Base-by-base conservation (phyloP, 2,888 invertebrate genomes). In the Meliscaeva auricollis region DNA sequence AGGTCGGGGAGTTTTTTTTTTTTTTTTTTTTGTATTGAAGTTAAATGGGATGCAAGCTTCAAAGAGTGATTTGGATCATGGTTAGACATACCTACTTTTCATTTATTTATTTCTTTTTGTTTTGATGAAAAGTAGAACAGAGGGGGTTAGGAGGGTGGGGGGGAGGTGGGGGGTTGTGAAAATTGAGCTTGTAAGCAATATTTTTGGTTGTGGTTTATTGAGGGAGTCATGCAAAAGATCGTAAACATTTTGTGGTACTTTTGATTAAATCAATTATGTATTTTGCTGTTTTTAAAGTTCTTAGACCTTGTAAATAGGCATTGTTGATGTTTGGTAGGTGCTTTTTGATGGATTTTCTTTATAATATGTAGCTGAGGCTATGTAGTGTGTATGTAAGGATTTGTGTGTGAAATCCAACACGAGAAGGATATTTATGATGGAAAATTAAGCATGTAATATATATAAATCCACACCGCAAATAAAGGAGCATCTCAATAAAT, bases 201-300 rank as follows among this genome's bases (percentile, higher is more conserved):
- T 56, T 73, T 60, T 20, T 72, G 75, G 50, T 22, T 75, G 85
- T 74, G 81, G 85, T 80, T 85, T 85, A 85, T 85, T 85, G 80
- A 69, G 60, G 75, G 68, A 85, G 64, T 44, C 62, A 35, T 69
- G 81, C 44, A 77, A 50, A 58, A 77, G 22, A 81, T 81, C 80
- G 81, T 85, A 77, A 85, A 77, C 80, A 81, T 81, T 77, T 62
- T 77, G 81, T 68, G 85, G 85, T 74, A 68, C 72, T 81, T 85
- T 85, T 85, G 80, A 85, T 85, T 85, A 85, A 85, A 85, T 85
- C 85, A 85, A 85, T 85, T 85, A 77, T 62, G 73, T 66, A 66
- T 66, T 66, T 58, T 73, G 50, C 69, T 68, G 56, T 70, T 83
- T 78, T 69, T 48, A 50, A 66, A 66, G n/a, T 44, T 44, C 22